These are phyloP conservation scores for Acyrthosiphon pisum DNA, from an alignment of 1,140 invertebrate species.

Conservation along the genomic window DNA sequence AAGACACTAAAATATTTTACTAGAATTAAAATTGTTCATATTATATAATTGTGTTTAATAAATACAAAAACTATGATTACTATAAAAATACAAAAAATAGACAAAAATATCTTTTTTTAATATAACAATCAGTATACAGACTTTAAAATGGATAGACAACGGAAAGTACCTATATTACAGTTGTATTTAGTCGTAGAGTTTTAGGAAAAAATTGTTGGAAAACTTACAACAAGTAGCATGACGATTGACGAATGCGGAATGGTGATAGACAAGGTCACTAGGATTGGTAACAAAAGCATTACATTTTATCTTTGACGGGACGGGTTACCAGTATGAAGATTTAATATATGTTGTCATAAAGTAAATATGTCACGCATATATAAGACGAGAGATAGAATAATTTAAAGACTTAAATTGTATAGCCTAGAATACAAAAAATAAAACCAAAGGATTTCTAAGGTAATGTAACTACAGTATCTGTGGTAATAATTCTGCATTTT, in stretches of 20 bases:
- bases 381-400: background rate
- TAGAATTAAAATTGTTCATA: no score
- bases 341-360: background rate
- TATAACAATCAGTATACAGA: no score
- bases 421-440: background rate
- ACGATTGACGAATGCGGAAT: background rate
- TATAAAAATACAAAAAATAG: no score
- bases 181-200: background rate
- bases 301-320: background rate
- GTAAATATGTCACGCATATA: background rate
- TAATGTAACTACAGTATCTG: background rate
- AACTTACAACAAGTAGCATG: background rate
- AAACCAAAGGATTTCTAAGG: background rate
- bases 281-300: background rate
- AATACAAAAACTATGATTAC: no score
- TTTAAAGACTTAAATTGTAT: background rate
- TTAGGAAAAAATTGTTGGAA: background rate
- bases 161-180: background rate
- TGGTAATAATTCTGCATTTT: no score
- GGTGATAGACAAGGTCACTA: background rate
- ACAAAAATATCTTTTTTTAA: no score
- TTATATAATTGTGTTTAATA: no score
- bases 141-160: no score
- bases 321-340: background rate
- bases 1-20: no score